These are phyloP conservation scores for Noctilio leporinus DNA, from an alignment of 2,113 vertebrate species.

Conservation along the genomic window DNA sequence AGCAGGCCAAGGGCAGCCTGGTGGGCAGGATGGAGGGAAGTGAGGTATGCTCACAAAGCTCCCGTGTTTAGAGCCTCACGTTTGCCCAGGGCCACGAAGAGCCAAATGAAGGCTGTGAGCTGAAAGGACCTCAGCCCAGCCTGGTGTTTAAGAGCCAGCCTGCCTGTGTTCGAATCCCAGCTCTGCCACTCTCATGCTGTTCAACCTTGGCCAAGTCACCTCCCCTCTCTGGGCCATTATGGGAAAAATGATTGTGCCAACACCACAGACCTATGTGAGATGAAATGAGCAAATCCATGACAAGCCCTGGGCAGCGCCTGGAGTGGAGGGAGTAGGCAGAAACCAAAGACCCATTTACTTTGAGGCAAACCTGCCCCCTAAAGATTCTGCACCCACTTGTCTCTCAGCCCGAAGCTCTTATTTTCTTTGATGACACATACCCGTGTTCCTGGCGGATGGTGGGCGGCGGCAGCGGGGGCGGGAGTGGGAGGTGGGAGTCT, in stretches of 20 bases:
- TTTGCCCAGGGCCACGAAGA: neutral
- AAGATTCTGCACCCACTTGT: neutral
- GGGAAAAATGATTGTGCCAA: no score
- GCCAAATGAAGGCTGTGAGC: no score
- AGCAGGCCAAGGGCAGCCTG: neutral
- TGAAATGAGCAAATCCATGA: fast-evolving
- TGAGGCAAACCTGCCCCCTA: neutral
- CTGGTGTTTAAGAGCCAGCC: neutral
- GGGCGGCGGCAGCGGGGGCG: no score
- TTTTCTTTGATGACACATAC: neutral
- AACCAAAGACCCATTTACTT: neutral
- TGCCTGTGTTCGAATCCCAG: neutral
- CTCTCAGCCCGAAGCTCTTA: neutral
- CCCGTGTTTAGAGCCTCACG: neutral
- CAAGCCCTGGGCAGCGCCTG: no score
- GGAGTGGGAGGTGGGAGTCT: neutral
- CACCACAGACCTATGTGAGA: neutral
- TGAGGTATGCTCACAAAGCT: fast-evolving
- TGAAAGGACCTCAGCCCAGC: neutral
- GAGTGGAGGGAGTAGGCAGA: neutral
- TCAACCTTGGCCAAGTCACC: neutral
- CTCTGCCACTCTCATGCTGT: neutral
- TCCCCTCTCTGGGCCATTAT: neutral
- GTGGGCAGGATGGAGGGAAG: neutral
- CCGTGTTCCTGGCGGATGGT: fast-evolving